Base-by-base conservation (phyloP, 2,113 vertebrate species). In the Seriola rivoliana region DNA sequence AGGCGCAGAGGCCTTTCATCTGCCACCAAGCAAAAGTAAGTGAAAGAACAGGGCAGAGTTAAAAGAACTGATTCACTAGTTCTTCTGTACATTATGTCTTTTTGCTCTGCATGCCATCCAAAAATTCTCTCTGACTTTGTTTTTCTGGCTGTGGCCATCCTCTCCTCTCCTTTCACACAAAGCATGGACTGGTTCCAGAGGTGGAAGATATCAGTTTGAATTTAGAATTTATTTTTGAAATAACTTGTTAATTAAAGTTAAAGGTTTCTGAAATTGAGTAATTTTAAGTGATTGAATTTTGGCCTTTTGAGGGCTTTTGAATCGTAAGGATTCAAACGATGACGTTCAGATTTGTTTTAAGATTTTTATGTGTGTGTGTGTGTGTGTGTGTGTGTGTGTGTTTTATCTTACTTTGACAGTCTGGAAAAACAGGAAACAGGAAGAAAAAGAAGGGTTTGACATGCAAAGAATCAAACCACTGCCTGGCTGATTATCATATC, bases 1-100 rank as follows among this genome's bases (percentile, higher is more conserved):
- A 85, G 75, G 65, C 76, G 4, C 72, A 65, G 68, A 84, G 82
- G 82, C 58, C 71, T 90, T 91, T 91, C 70, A 93, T 93, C 88
- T 89, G 71, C 75, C 73, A 73, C 73, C 16, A 10, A 85, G 79
- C 75, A 85, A 74, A 83, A 84, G 68, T 68, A 86, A 87, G 80
- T 68, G 78, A 80, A 70, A 81, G 81, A 80, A 71, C 69, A 78
- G 84, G 68, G 63, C 72, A 64, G 70, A 85, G 86, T 78, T 71
- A 58, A 67, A 82, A 36, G 46, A 76, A 73, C 34, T 12, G 38
- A 85, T 59, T 69, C 57, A 40, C 66, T 75, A 65, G 79, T 73
- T 50, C 78, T 36, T 78, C 60, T 84, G 60, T 23, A 70, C 64
- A 89, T 83, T 66, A 50, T 85, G 71, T 66, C 66, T 77, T 77